Base-by-base conservation (phyloP, 2,797 vertebrate genomes). In the Aldrovandia affinis region DNA sequence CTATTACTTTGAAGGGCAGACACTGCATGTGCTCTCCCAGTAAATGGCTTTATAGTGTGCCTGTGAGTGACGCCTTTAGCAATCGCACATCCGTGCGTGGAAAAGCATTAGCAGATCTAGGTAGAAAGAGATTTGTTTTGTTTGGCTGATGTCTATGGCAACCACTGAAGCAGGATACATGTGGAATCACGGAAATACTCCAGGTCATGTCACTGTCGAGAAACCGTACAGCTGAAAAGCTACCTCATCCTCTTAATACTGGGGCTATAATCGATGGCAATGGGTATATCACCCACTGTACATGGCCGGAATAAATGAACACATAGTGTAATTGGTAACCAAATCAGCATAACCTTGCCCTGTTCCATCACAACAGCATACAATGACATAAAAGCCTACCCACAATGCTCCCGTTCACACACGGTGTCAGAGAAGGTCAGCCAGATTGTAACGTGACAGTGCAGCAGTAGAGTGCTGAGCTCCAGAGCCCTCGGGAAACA, bases 391-490 rank as follows among this genome's bases (percentile, higher is more conserved):
- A 81, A 39, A 22, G 54, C 79, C 42, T 39, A 42, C 25, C 6
- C 55, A 81, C 30, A 61, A 81, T 39, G 57, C 25, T 25, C 18
- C 14, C 33, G 50, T 30, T 36, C 80, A 63, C 33, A 59, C 36
- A 57, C 78, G 7, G 80, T 55, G 54, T 42, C 57, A 22, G 57
- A 30, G 30, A 78, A 79, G 75, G 75, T 83, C 57, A 79, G 75
- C 73, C 75, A 55, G 44, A 68, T 20, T 30, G 59, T 54, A 44
- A n/a, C 36, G 59, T 52, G 59, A 68, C 77, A 33, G 3, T 50
- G 59, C 22, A 79, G 73, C 28, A 33, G 20, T 28, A 54, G 59
- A 65, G 44, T 47, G 59, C 83, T 57, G 15, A 30, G 52, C 57
- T 59, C 79, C 10, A 33, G 33, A 57, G 79, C 54, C 28, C 33